Conservation (phyloP, 2,888 invertebrate genomes). For the Tyria jacobaeae region DNA sequence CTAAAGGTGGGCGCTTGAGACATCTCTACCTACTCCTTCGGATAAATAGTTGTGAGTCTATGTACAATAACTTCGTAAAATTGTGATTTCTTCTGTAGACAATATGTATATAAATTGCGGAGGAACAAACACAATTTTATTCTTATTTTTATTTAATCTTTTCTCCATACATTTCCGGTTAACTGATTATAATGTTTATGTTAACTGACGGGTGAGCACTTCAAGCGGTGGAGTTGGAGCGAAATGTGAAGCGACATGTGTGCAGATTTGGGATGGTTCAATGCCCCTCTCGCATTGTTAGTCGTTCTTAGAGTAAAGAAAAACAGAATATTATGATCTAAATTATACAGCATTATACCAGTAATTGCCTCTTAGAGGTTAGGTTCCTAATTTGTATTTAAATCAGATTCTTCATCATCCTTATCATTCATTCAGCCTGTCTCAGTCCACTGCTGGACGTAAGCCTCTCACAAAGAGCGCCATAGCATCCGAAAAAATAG, state of each 20-base stretch:
- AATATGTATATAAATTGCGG: not conserved
- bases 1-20: no score
- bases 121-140: not conserved
- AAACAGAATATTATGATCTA: no score
- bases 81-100: not conserved
- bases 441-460: no score
- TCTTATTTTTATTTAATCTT: not conserved
- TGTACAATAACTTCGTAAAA: not conserved
- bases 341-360: no score
- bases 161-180: conserved; percentile 3
- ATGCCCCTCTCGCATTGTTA: not conserved
- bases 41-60: no score
- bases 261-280: conserved; percentile 9
- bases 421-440: no score
- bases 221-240: not conserved
- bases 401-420: no score
- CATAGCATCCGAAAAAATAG: no score
- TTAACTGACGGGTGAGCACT: conserved; percentile 21
- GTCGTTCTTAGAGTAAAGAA: not conserved
- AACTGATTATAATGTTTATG: conserved; percentile 25
- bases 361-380: no score
- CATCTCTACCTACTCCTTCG: no score
- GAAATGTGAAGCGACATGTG: conserved; percentile 14
- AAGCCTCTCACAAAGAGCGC: no score
- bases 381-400: no score